phyloP scores from a whole-genome alignment of 2,888 invertebrate species.

The Quadriops clusia region DNA sequence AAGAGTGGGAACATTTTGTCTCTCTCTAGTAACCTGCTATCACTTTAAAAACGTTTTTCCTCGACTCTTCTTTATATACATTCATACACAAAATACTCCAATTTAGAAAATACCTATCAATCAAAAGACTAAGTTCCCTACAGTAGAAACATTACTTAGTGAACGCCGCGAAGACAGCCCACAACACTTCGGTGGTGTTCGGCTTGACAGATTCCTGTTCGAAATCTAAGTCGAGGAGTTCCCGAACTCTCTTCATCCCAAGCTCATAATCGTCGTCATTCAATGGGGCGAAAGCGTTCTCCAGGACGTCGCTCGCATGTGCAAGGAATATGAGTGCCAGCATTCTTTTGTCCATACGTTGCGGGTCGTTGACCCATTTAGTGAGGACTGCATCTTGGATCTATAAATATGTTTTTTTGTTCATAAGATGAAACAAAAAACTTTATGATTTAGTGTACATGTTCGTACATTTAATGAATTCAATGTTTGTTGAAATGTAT shows the following conservation, averaged over 20 bases:
- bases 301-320: slow-evolving; percentile 96
- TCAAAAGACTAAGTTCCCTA: slow-evolving; percentile 12
- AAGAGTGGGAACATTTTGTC: too few relatives aligned
- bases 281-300: slow-evolving; percentile 97
- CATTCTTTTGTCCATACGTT: slow-evolving; percentile 92
- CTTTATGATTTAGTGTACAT: too few relatives aligned
- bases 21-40: too few relatives aligned
- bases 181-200: slow-evolving; percentile 87
- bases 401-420: too few relatives aligned
- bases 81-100: slow-evolving; percentile 7
- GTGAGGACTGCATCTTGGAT: slow-evolving; percentile 95
- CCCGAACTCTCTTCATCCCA: slow-evolving; percentile 93
- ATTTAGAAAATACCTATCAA: slow-evolving; percentile 10
- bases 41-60: too few relatives aligned
- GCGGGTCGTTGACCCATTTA: slow-evolving; percentile 95
- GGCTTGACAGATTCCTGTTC: slow-evolving; percentile 90
- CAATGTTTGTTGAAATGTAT: too few relatives aligned
- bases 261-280: slow-evolving; percentile 96
- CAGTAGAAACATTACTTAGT: slow-evolving; percentile 63
- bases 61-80: slow-evolving; percentile 15
- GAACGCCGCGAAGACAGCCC: slow-evolving; percentile 98
- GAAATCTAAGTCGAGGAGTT: slow-evolving; percentile 91
- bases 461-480: too few relatives aligned
- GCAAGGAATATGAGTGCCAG: slow-evolving; percentile 89
- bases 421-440: too few relatives aligned